A percentile compares a stretch with the other conserved stretches of the same genome.
Evolutionary conservation across 2,888 invertebrate genomes (phyloP).

Genomic region (Aporophyla nigra): DNA sequence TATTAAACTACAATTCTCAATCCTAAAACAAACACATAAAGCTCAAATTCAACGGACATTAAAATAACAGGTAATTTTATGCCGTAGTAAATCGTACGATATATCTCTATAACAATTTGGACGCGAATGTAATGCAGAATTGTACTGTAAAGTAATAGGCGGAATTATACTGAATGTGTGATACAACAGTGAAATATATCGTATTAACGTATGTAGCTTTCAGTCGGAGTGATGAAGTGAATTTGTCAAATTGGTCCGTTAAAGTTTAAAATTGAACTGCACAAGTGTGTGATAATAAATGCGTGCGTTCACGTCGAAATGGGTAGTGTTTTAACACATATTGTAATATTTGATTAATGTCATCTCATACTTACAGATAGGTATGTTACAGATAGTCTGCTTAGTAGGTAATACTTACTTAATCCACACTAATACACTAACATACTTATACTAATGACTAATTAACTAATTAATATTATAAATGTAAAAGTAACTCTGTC

Average conservation of each 20-base stretch:
- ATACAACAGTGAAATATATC: conserved; percentile 9
- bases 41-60: conserved; percentile 26
- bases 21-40: conserved; percentile 17
- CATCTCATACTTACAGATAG: too few relatives aligned
- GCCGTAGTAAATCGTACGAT: conserved; percentile 39
- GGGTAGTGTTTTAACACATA: neutral
- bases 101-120: conserved; percentile 52
- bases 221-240: neutral
- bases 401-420: too few relatives aligned
- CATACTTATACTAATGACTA: too few relatives aligned
- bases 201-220: conserved; percentile 3
- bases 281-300: too few relatives aligned
- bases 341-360: neutral
- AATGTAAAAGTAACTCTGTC: too few relatives aligned
- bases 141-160: conserved; percentile 25
- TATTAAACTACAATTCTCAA: conserved; percentile 25
- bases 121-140: conserved; percentile 28
- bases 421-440: too few relatives aligned
- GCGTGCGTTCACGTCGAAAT: too few relatives aligned
- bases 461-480: too few relatives aligned
- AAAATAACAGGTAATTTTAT: conserved; percentile 54
- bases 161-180: conserved; percentile 23
- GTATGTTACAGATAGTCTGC: too few relatives aligned
- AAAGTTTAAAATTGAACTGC: neutral
- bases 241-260: neutral